Evolutionary conservation across 1,140 invertebrate genomes (phyloP).

Genomic region (Stegodyphus mimosarum): DNA sequence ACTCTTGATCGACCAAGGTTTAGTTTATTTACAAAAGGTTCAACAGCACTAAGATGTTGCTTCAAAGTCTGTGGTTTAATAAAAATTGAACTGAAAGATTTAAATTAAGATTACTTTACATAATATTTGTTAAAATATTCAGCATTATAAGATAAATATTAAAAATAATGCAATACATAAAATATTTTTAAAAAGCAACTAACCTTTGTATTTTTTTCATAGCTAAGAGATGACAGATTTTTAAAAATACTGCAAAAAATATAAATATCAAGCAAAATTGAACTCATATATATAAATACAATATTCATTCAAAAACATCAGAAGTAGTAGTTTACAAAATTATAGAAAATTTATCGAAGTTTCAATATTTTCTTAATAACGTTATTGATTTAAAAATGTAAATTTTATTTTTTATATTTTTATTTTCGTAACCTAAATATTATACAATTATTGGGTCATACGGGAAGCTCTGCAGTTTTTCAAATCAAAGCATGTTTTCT

Average conservation of each 20-base stretch:
- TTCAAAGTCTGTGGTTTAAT: conserved; percentile 25
- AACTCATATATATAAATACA: too few species aligned
- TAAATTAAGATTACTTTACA: neutral
- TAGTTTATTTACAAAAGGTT: conserved; percentile 35
- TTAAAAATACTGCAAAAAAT: conserved; percentile 38
- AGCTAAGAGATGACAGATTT: conserved; percentile 35
- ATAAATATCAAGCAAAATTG: neutral
- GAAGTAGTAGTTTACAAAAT: too few species aligned
- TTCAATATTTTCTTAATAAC: too few species aligned
- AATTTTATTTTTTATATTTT: too few species aligned
- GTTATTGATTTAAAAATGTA: too few species aligned
- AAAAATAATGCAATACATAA: neutral
- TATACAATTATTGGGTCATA: too few species aligned
- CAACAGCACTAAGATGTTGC: conserved; percentile 21
- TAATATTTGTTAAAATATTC: neutral
- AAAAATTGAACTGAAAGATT: conserved; percentile 14
- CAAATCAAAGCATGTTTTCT: too few species aligned
- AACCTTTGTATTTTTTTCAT: conserved; percentile 13
- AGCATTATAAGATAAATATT: neutral
- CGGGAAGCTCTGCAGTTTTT: too few species aligned
- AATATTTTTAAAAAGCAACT: neutral
- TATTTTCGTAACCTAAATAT: too few species aligned
- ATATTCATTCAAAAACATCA: too few species aligned
- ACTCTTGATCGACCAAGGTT: conserved; percentile 3
- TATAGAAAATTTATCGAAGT: too few species aligned